A percentile compares a stretch with the other conserved stretches of the same genome.
Evolutionary conservation across 2,888 invertebrate species (phyloP).

Genomic region (Nephrocerus scutellatus): DNA sequence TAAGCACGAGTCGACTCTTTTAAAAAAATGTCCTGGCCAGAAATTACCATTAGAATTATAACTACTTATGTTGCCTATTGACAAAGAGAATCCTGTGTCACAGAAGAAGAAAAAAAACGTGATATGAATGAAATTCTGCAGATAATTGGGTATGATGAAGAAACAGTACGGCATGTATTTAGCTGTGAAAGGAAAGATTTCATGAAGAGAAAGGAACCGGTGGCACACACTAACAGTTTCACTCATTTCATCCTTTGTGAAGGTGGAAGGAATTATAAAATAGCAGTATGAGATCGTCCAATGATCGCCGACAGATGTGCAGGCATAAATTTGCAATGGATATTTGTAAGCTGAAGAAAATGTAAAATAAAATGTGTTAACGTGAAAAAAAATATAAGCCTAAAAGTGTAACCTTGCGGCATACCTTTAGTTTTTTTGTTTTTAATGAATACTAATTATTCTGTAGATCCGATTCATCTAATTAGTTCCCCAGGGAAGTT

Average conservation of each 20-base stretch:
- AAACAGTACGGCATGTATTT: no score
- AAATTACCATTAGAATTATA: constrained; percentile 1
- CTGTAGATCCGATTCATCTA: no score
- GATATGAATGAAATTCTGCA: constrained; percentile 30
- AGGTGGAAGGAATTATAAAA: no score
- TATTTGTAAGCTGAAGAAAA: no score
- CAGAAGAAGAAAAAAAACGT: constrained; percentile 25
- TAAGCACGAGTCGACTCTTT: constrained; percentile 15
- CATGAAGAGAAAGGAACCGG: not conserved
- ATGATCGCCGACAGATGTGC: constrained; percentile 14
- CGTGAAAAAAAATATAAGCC: no score
- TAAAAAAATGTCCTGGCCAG: not conserved
- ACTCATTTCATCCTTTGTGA: constrained; percentile 19
- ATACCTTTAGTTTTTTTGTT: no score
- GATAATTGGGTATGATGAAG: constrained; percentile 35
- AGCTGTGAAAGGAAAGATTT: not conserved
- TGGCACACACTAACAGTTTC: constrained; percentile 17
- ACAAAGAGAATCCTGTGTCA: not conserved
- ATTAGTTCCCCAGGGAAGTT: no score
- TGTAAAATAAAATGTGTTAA: no score
- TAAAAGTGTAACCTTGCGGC: no score
- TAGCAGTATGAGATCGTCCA: no score
- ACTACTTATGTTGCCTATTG: constrained; percentile 1
- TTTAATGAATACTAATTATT: no score
- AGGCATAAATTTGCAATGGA: constrained; percentile 7